Evolutionary conservation across 2,113 vertebrate species (phyloP), one percentile per base, ranked within the genome.

Genomic region (Xiphias gladius): DNA sequence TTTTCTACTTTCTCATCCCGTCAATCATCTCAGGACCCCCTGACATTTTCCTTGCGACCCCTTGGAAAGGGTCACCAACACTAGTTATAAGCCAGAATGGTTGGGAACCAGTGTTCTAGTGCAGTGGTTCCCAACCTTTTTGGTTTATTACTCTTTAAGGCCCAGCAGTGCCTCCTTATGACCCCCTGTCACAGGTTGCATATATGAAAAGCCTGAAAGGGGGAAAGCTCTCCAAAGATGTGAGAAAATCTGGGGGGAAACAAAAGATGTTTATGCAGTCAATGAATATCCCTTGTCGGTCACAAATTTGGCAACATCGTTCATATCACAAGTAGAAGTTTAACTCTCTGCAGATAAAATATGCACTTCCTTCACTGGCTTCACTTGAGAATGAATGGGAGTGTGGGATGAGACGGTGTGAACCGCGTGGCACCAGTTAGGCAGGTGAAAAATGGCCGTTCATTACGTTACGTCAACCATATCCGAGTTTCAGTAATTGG

Each of bases 401-500:
- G 20, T 0, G 14, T 20, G 2, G 17, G 39, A 39, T 59, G 76
- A 81, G 86, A 64, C 1, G 1, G 39, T 39, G 70, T 73, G 69
- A 78, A 22, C 66, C 8, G 55, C 7, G 85, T 30, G 39, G 67
- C 80, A 19, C 37, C 91, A 55, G 76, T 91, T 87, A 91, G 82
- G 87, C 88, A 86, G 80, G 39, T 93, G 91, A 93, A 88, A 92
- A 93, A 93, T 91, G 89, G 77, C 84, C 89, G 24, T 87, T 92
- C 89, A 93, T 92, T 92, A 92, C 85, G 88, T 86, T 77, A 82
- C 39, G 43, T 80, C 91, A 86, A 89, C 84, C 93, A 87, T 91
- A 85, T 86, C 91, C 66, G 73, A 17, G 72, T 64, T 68, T 67
- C 86, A 82, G 85, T 92, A 91, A 91, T 87, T 87, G 86, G 82